Evolutionary conservation across 2,797 vertebrate species (phyloP), one percentile per base, ranked within the genome.

Genomic region (Acanthurus tractus): DNA sequence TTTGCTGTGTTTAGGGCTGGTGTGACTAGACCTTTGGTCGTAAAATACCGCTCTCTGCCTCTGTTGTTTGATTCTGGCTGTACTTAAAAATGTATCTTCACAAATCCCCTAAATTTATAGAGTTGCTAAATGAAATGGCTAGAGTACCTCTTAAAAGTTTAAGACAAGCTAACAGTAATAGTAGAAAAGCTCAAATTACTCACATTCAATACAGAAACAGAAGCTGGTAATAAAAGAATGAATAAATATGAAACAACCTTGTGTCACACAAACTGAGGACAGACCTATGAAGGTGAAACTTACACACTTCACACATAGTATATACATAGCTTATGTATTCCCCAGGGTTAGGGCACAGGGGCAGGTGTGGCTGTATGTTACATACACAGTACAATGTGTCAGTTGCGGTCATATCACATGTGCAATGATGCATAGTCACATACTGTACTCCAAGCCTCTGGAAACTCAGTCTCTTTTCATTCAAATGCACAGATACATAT

Each of bases 401-500:
- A 78, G 74, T 63, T 78, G 36, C 11, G 56, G 54, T 84, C 34
- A 57, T 34, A 50, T 73, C 69, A 71, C 42, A 54, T 76, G 74
- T 78, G 74, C 42, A 55, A 0, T 20, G 66, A 84, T 36, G 57
- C 58, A 45, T 23, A 61, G 58, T 79, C 55, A 83, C 78, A 81
- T 68, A 64, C 67, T 73, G 70, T 74, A 67, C 72, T 61, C 29
- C 20, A 55, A 72, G 53, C 54, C 42, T 69, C 70, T 46, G 23
- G 70, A 81, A 76, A 50, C 36, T n/a, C 1, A 0, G 34, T 18
- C 70, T 68, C 70, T 56, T 78, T 70, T 80, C 68, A 80, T 70
- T 74, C 70, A 74, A n/a, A 73, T 73, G 63, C 56, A 69, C 49
- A 75, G 57, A 81, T 56, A 50, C 71, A 77, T 54, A 73, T 79